Evolutionary conservation across 2,797 vertebrate species (phyloP), one percentile per base, ranked within the genome.

Genomic region (Coregonus suidteri): DNA sequence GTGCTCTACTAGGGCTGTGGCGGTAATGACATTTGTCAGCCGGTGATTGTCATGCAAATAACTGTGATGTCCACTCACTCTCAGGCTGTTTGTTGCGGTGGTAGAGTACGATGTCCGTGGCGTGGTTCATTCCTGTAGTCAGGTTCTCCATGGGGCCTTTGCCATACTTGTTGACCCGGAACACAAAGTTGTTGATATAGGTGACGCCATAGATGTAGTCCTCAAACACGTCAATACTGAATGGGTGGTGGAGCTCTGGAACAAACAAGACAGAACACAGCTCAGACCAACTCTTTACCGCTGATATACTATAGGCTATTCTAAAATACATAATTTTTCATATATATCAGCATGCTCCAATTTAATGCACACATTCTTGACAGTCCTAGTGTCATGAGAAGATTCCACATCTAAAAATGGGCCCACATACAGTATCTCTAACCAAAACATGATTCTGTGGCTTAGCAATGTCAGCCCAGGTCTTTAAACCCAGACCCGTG

Each of bases 201-300:
- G 98, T 98, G 92, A 98, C 96, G 0, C 98, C 98, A 0, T 98
- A 99, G 91, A 99, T 95, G 88, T 97, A 97, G 84, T 99, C 97
- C 87, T 99, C 98, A 53, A 99, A 99, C 80, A 99, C 94, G 35
- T 99, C 98, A 0, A 99, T 99, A 90, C 97, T 98, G 93, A 98
- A 99, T 0, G 97, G 98, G 56, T 97, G 95, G 85, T 94, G 93
- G 20, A 99, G 94, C 67, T 96, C 97, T 99, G 90, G 6, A 59
- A 59, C 16, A 59, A 59, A 47, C 9, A 47, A 47, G 9, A 47
- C 9, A 9, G 0, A 66, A 76, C 35, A 56, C 0, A 0, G 25
- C 18, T 35, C 52, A 74, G 31, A 74, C 15, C 6, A 15, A n/a
- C 68, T 7, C 6, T 41, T 6, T 6, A 41, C 18, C 34, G 9